A percentile compares a stretch with the other conserved stretches of the same genome.
These are phyloP conservation scores for Pitta sordida DNA, from an alignment of 2,113 vertebrate genomes.

Conservation along the genomic window DNA sequence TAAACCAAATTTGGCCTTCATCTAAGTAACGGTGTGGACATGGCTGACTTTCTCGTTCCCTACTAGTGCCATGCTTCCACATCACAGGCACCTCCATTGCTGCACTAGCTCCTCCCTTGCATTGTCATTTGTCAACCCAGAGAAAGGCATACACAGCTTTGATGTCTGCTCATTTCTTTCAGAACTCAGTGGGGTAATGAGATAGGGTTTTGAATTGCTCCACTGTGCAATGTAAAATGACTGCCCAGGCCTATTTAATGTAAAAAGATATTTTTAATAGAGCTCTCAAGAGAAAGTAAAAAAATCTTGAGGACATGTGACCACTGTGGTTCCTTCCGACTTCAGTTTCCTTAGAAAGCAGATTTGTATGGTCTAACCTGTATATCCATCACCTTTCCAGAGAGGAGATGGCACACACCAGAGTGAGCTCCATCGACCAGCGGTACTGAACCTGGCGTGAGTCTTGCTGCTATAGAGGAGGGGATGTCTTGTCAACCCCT, in stretches of 20 bases:
- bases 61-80: not conserved
- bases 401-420: not conserved
- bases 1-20: not conserved
- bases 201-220: not conserved
- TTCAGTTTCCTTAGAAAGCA: not conserved
- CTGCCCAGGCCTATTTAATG: conserved; percentile 18
- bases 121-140: not conserved
- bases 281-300: not conserved
- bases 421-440: not conserved
- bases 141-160: not conserved
- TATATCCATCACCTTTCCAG: not conserved
- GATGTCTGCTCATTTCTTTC: not conserved
- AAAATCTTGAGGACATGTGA: not conserved
- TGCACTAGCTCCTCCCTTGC: not conserved
- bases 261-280: conserved; percentile 53
- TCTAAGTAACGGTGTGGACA: not conserved
- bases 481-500: not conserved
- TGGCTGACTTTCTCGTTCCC: not conserved
- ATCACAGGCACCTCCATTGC: not conserved
- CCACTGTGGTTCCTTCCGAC: not conserved
- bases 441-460: not conserved
- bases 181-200: not conserved
- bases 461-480: not conserved
- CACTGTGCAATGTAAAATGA: not conserved
- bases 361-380: not conserved